A percentile compares a stretch with the other conserved stretches of the same genome.
phyloP scores from a whole-genome alignment of 2,797 vertebrate genomes.

The Pangasius mekongensis region DNA sequence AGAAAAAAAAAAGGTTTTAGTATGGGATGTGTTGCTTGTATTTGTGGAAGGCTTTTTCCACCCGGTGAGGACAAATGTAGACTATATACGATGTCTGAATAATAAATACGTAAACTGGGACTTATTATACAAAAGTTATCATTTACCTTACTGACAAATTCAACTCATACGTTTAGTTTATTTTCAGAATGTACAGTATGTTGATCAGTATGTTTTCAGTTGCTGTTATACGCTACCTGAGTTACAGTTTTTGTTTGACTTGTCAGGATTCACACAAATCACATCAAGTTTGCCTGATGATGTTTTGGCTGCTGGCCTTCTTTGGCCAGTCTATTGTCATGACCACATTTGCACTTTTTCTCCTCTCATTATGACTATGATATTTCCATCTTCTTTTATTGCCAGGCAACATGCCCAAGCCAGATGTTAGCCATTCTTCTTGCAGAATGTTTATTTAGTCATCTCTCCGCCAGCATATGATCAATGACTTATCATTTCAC shows the following conservation, averaged over 20 bases:
- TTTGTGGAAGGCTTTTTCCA: background rate
- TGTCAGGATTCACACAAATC: background rate
- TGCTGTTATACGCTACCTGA: background rate
- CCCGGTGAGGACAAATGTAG: background rate
- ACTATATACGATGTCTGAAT: background rate
- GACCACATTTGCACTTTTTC: background rate
- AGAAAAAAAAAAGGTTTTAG: background rate
- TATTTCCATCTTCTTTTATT: constrained; percentile 41
- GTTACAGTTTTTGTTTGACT: background rate
- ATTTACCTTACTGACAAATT: background rate
- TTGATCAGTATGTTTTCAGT: background rate
- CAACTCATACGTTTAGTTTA: background rate
- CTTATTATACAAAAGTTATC: background rate
- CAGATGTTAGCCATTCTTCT: constrained; percentile 50
- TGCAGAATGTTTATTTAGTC: constrained; percentile 54
- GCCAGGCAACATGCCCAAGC: constrained; percentile 42
- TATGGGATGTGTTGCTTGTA: background rate
- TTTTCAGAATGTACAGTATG: background rate
- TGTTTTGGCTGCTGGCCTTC: background rate
- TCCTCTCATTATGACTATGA: constrained; percentile 25
- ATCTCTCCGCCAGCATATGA: constrained; percentile 45
- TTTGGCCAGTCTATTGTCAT: background rate
- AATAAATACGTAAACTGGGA: background rate
- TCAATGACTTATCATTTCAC: constrained; percentile 54
- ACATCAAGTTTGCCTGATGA: background rate